Base-by-base conservation (phyloP, 1,140 invertebrate species). In the Monomorium pharaonis region DNA sequence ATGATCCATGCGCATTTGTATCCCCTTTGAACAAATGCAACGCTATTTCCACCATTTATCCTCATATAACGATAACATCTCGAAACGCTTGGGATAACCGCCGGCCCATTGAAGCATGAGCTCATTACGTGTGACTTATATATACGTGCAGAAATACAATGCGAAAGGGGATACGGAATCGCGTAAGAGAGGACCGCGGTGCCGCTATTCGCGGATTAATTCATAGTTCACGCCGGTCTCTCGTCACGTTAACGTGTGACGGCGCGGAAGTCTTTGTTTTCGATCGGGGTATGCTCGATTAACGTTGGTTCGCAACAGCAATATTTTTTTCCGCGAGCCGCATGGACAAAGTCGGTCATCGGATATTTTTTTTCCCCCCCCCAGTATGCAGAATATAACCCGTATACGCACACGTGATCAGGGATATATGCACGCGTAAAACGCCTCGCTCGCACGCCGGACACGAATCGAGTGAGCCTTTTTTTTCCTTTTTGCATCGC, bases 61-160 rank as follows among this genome's bases (percentile, higher is more conserved):
- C 67, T 74, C 54, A 83, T 83, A 83, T n/a, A 83, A 60, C 37
- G 67, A 83, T 83, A 83, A 83, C 67, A 83, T 83, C 78, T 83
- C 62, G 54, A 60, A 83, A 83, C 67, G 33, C 33, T 58, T 37
- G 78, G 44, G 70, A 72, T 83, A 72, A 83, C 24, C 51, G 24
- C 12, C n/a, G 67, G 24, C n/a, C n/a, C 37, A 74, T 74, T 74
- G 37, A 60, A 74, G 67, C 78, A 24, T 74, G 78, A 74, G 70
- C 65, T 54, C 78, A 83, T 83, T 83, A 83, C 16, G 27, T 27
- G 67, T 51, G 42, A 47, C 78, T 83, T 74, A 33, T 42, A 7
- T 3, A 37, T 37, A 37, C 42, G 49, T 44, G 78, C 63, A 56
- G 49, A 67, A 69, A 24, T 81, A 72, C 65, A 72, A 81, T 81